phyloP scores from a whole-genome alignment of 1,140 invertebrate genomes.

The Tribolium castaneum region DNA sequence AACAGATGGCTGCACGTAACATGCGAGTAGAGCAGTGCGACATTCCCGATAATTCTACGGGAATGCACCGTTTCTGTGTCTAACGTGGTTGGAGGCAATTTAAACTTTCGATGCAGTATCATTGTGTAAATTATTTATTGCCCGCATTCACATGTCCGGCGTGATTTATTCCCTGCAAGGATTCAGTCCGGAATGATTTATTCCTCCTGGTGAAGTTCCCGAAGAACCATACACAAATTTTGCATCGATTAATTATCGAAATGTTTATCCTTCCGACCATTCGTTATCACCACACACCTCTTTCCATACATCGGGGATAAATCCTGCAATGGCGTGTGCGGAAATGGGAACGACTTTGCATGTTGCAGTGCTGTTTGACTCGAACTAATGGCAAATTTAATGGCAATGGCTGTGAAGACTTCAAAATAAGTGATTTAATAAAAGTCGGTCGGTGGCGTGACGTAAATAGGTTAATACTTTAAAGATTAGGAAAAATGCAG shows the following conservation, averaged over 20 bases:
- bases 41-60: conserved; percentile 26
- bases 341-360: conserved; percentile 24
- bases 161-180: conserved; percentile 29
- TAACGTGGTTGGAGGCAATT: conserved; percentile 31
- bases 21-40: background rate
- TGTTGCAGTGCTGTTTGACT: conserved; percentile 11
- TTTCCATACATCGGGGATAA: background rate
- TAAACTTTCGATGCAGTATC: conserved; percentile 42
- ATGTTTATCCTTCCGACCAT: background rate
- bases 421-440: conserved; percentile 27
- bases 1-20: conserved; percentile 11
- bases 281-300: background rate
- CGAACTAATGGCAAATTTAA: conserved; percentile 28
- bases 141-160: conserved; percentile 35
- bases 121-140: conserved; percentile 45
- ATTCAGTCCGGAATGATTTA: conserved; percentile 19
- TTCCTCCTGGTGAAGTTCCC: conserved; percentile 12
- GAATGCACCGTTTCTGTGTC: conserved; percentile 27
- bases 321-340: conserved; percentile 26
- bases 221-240: background rate
- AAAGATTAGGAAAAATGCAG: background rate
- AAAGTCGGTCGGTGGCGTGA: conserved; percentile 19
- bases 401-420: conserved; percentile 12
- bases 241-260: conserved; percentile 27
- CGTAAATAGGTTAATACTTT: background rate